These are phyloP conservation scores for Euplexia lucipara DNA, from an alignment of 2,888 invertebrate genomes.

Conservation along the genomic window DNA sequence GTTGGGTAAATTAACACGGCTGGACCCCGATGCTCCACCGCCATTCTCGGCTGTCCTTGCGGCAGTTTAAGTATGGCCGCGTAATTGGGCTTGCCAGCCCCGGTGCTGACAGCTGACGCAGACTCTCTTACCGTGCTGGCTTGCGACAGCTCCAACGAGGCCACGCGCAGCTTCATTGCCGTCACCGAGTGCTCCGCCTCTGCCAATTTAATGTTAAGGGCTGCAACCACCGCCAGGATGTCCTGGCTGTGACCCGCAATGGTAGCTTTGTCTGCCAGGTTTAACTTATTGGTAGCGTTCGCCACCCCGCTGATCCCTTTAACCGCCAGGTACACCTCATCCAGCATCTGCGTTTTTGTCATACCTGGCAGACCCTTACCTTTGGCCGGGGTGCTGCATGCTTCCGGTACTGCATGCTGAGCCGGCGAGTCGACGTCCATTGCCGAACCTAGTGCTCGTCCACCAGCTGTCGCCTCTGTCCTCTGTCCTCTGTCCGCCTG, in stretches of 20 bases:
- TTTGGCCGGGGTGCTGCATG: too few relatives aligned
- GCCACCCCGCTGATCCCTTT: not conserved
- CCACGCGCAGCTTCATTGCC: not conserved
- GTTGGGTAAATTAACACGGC: not conserved
- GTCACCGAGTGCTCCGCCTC: rapidly evolving
- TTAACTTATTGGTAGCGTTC: not conserved
- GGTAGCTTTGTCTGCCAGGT: not conserved
- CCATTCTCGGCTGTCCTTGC: rapidly evolving
- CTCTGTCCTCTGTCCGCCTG: rapidly evolving
- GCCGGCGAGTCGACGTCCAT: too few relatives aligned
- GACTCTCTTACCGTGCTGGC: not conserved
- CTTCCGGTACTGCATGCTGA: too few relatives aligned
- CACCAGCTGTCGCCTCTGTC: rapidly evolving
- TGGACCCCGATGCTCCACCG: not conserved
- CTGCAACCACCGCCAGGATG: not conserved
- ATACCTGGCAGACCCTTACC: too few relatives aligned
- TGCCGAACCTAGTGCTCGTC: too few relatives aligned
- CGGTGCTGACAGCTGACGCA: rapidly evolving
- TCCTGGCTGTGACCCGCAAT: not conserved
- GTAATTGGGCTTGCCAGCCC: rapidly evolving
- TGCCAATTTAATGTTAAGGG: not conserved
- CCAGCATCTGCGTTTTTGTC: too few relatives aligned
- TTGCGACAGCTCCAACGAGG: not conserved
- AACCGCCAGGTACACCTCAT: too few relatives aligned
- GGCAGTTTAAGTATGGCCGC: not conserved